Conservation (phyloP, 2,888 invertebrate species). For the Melanchra persicariae region DNA sequence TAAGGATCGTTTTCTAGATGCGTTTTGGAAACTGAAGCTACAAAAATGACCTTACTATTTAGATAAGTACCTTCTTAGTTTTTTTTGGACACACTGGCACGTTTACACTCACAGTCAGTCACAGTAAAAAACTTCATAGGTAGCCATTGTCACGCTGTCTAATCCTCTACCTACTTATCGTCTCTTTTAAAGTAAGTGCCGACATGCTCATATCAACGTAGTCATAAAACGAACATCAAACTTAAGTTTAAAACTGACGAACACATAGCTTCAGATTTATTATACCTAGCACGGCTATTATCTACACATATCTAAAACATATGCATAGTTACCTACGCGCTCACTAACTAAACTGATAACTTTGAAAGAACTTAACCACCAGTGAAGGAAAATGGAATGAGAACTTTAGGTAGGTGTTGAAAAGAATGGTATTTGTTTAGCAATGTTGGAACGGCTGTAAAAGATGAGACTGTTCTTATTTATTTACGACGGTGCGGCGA, state of each 20-base stretch:
- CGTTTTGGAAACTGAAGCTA: background rate
- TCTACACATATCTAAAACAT: conserved; percentile 85
- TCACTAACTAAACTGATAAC: conserved; percentile 74
- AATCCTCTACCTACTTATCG: conserved; percentile 3
- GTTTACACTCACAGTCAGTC: background rate
- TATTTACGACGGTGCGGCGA: conserved; percentile 91
- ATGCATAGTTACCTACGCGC: conserved; percentile 86
- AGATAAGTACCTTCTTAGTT: no score
- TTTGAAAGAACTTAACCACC: conserved; percentile 69
- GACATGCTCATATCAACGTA: conserved; percentile 41
- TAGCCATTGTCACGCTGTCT: background rate
- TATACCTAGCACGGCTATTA: conserved; percentile 77
- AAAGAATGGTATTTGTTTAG: conserved; percentile 69
- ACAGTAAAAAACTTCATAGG: background rate
- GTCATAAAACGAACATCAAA: conserved; percentile 68
- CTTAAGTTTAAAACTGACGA: conserved; percentile 69
- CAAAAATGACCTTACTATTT: background rate
- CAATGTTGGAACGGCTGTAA: conserved; percentile 79
- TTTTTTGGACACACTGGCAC: background rate
- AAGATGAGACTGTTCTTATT: conserved; percentile 91
- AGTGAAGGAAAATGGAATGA: conserved; percentile 20
- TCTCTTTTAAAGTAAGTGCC: conserved; percentile 30
- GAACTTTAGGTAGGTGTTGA: conserved; percentile 14
- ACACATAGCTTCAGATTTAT: conserved; percentile 69
- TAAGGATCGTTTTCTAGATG: no score